A percentile compares a stretch with the other conserved stretches of the same genome.
phyloP scores from a whole-genome alignment of 2,797 vertebrate species.

The Lacerta agilis region DNA sequence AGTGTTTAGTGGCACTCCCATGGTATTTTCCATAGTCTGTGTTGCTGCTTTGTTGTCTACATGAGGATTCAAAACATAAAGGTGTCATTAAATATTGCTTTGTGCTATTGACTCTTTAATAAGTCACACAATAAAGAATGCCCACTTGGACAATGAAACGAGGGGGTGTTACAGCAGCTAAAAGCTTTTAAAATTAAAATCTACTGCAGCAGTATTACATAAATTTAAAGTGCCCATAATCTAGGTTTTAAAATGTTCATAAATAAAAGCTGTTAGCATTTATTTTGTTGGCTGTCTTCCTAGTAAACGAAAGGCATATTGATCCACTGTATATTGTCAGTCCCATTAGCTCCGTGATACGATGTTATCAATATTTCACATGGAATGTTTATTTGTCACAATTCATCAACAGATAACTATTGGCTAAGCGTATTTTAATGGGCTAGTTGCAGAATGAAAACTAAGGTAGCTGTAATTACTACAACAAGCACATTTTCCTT shows the following conservation, averaged over 20 bases:
- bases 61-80: slow-evolving; percentile 33
- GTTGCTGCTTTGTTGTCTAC: slow-evolving; percentile 9
- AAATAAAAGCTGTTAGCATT: slow-evolving; percentile 8
- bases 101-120: slow-evolving; percentile 39
- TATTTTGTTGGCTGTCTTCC: neutral
- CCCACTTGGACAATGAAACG: slow-evolving; percentile 43
- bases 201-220: slow-evolving; percentile 13
- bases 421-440: neutral
- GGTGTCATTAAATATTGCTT: slow-evolving; percentile 38
- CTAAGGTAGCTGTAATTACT: neutral
- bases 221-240: neutral
- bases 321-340: neutral
- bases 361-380: neutral
- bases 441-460: slow-evolving; percentile 28
- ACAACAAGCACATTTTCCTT: neutral
- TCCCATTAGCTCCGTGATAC: neutral
- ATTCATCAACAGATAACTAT: neutral
- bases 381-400: neutral
- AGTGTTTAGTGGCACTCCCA: slow-evolving; percentile 20
- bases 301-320: slow-evolving; percentile 11
- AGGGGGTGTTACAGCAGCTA: slow-evolving; percentile 19
- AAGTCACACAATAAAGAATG: slow-evolving; percentile 41
- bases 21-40: slow-evolving; percentile 13
- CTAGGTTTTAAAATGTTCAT: slow-evolving; percentile 18
- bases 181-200: slow-evolving; percentile 13